These are phyloP conservation scores for Papilio protenor DNA, from an alignment of 2,888 invertebrate species.

Conservation along the genomic window DNA sequence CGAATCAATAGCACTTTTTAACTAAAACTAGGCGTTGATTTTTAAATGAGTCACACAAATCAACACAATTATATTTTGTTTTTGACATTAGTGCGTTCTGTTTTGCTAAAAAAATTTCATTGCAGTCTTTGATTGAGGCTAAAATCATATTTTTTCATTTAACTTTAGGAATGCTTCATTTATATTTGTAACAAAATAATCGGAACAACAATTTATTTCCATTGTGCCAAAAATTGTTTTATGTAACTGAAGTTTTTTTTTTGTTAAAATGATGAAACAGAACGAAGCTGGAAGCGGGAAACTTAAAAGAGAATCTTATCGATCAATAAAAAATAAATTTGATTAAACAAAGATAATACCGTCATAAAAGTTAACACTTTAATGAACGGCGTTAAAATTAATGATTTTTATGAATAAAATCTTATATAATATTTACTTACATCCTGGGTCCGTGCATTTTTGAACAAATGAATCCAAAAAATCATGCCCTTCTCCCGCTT, in stretches of 20 bases:
- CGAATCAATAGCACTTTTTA: slow-evolving; percentile 8
- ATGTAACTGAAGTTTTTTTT: background rate
- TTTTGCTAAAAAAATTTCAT: slow-evolving; percentile 3
- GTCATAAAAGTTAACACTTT: background rate
- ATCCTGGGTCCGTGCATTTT: slow-evolving; percentile 92
- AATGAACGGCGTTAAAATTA: background rate
- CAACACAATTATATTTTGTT: slow-evolving; percentile 38
- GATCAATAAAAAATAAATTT: slow-evolving; percentile 41
- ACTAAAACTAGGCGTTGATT: slow-evolving; percentile 50
- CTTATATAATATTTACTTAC: slow-evolving; percentile 84
- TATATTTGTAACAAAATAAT: background rate
- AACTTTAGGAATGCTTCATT: background rate
- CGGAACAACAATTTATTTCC: background rate
- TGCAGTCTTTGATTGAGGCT: background rate
- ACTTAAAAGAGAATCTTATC: slow-evolving; percentile 20
- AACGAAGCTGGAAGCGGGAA: slow-evolving; percentile 28
- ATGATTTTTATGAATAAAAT: background rate
- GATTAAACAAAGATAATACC: background rate
- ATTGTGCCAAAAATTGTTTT: background rate
- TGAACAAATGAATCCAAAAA: slow-evolving; percentile 89
- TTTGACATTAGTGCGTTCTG: slow-evolving; percentile 41
- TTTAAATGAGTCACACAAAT: slow-evolving; percentile 40
- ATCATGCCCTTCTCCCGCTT: slow-evolving; percentile 89
- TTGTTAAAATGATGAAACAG: slow-evolving; percentile 17
- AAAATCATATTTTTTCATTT: background rate